Evolutionary conservation across 2,113 vertebrate species (phyloP), one percentile per base, ranked within the genome.

Genomic region (Capricornis sumatraensis): DNA sequence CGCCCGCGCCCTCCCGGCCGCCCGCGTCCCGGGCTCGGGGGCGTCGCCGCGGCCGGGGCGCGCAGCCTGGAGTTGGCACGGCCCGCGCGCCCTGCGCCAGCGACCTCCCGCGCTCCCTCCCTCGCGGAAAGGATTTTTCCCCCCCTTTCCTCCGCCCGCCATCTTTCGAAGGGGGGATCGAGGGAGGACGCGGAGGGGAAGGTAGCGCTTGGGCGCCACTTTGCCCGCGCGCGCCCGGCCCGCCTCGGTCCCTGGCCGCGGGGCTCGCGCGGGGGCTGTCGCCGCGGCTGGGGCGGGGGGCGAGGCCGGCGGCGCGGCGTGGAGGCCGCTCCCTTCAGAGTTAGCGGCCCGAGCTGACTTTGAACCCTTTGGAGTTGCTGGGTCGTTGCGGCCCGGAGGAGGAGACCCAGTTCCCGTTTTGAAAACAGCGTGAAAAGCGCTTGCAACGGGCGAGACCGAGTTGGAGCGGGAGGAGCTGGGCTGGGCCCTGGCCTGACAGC

Each of bases 121-220:
- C 89, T 50, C 67, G 8, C 98, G 87, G 96, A 89, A 96, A 88
- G 94, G 95, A 92, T 94, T 95, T 96, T 95, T n/a, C n/a, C 47
- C 88, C 52, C 53, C 45, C 64, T 78, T 30, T 53, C 64, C 98
- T 98, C 98, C 99, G 99, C 99, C 99, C 99, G 99, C 99, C 99
- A 99, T 99, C 99, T 99, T 99, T 99, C 99, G 98, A 98, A 98
- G 97, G 98, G 97, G 97, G 82, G 17, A 45, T 15, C n/a, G 17
- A 15, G 43, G 12, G 78, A 58, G 91, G 97, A 14, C 64, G 30
- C 87, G 87, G 87, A 83, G 94, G 89, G 82, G 76, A 92, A 81
- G 97, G 91, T 55, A 36, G 96, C n/a, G 83, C 92, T 57, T 45
- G 36, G 84, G 89, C 86, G 88, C 95, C 95, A 79, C 95, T 92